These are phyloP conservation scores for Halichondria panicea DNA, from an alignment of 37 sponge, comb jelly and placozoan genomes.

Conservation along the genomic window DNA sequence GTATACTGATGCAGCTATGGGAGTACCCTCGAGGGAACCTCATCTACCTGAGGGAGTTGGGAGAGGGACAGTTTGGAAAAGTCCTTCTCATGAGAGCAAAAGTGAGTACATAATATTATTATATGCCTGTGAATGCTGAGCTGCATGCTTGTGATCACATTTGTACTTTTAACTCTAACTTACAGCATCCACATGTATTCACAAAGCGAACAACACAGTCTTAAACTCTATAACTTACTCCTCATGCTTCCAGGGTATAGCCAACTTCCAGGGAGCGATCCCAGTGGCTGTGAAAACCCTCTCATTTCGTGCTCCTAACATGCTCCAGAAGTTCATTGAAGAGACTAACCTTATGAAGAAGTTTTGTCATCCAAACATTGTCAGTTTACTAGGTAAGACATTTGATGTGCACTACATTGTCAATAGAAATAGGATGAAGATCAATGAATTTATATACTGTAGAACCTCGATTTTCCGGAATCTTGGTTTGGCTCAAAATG, in stretches of 20 bases:
- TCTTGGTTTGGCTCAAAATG: not conserved
- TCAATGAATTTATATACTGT: not conserved
- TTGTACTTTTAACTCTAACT: not conserved
- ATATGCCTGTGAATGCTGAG: not conserved
- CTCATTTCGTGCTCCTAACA: constrained; percentile 22
- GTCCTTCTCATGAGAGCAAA: constrained; percentile 64
- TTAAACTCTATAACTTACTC: not conserved
- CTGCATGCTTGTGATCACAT: not conserved
- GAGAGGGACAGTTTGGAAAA: constrained; percentile 71
- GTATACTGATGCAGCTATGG: no score
- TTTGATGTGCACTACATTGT: not conserved
- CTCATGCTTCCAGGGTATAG: constrained; percentile 21
- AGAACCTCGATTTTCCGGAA: not conserved
- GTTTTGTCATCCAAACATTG: constrained; percentile 54
- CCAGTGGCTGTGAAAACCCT: constrained; percentile 65
- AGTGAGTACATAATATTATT: no score
- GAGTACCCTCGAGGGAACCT: constrained; percentile 39
- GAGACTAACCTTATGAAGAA: constrained; percentile 62
- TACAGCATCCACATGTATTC: not conserved
- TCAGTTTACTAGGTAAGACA: constrained; percentile 44
- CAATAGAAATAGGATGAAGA: not conserved
- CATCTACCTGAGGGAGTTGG: constrained; percentile 48
- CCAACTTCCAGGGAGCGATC: constrained; percentile 23
- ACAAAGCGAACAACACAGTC: not conserved
- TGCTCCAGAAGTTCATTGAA: constrained; percentile 34